Conservation (phyloP, 2,797 vertebrate species). For the Coranthus polyacanthus region DNA sequence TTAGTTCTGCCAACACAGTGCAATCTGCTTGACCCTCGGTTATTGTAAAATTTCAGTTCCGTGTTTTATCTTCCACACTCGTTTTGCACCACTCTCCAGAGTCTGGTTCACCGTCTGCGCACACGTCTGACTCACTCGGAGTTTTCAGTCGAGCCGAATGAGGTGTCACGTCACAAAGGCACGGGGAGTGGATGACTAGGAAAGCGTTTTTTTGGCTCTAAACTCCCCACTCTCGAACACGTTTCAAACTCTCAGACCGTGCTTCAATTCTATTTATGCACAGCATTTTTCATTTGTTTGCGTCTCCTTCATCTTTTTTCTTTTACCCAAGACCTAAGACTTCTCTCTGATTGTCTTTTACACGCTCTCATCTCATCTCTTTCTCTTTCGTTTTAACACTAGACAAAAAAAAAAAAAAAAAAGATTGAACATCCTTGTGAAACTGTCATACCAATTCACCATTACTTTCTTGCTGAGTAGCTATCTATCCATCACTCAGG, state of each 20-base stretch:
- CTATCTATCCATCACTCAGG: constrained; percentile 28
- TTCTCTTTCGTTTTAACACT: too few relatives aligned
- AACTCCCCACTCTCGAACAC: too few relatives aligned
- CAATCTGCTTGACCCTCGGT: constrained; percentile 47
- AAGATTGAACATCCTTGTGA: too few relatives aligned
- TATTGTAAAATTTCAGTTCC: constrained; percentile 64
- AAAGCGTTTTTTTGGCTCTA: constrained; percentile 39
- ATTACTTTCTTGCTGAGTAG: constrained; percentile 33
- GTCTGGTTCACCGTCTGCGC: constrained; percentile 49
- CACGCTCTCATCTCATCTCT: too few relatives aligned
- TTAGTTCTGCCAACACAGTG: constrained; percentile 39
- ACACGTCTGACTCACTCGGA: constrained; percentile 64
- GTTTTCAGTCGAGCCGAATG: constrained; percentile 31
- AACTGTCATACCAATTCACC: constrained; percentile 47
- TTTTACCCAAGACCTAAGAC: too few relatives aligned
- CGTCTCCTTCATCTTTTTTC: too few relatives aligned
- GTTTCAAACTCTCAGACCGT: too few relatives aligned
- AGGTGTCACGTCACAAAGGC: constrained; percentile 71
- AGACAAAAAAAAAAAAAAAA: too few relatives aligned
- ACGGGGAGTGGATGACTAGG: constrained; percentile 28
- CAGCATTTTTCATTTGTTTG: too few relatives aligned
- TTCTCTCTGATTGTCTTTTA: too few relatives aligned
- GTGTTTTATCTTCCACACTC: constrained; percentile 60
- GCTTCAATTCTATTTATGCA: too few relatives aligned
- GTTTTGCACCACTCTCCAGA: constrained; percentile 50